A percentile compares a stretch with the other conserved stretches of the same genome.
These are phyloP conservation scores for Fragum sueziense DNA, from an alignment of 2,888 invertebrate genomes.

Conservation along the genomic window DNA sequence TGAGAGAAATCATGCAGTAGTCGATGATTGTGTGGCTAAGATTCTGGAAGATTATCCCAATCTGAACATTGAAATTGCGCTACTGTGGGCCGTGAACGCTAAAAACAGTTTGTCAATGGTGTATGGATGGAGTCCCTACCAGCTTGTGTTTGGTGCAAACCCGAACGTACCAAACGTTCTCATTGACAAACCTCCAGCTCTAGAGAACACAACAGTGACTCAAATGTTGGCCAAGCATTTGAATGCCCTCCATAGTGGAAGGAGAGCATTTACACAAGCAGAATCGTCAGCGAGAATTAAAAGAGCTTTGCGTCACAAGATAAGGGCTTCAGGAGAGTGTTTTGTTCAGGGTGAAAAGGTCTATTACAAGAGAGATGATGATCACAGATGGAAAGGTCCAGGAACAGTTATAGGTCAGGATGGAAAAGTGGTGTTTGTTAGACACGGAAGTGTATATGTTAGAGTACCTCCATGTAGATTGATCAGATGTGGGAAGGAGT, in stretches of 20 bases:
- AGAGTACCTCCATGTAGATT: conserved; percentile 53
- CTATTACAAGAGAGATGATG: conserved; percentile 55
- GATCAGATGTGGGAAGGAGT: conserved; percentile 28
- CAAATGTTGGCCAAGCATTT: conserved; percentile 48
- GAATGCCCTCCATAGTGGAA: conserved; percentile 42
- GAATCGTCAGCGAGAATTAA: conserved; percentile 53
- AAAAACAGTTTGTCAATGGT: conserved; percentile 46
- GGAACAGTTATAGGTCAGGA: conserved; percentile 58
- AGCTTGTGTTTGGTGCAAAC: conserved; percentile 47
- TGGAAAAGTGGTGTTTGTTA: conserved; percentile 58
- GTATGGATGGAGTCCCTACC: conserved; percentile 52
- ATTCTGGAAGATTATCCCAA: conserved; percentile 34
- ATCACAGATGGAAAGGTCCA: conserved; percentile 56
- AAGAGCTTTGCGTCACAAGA: conserved; percentile 45
- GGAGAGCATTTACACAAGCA: conserved; percentile 40
- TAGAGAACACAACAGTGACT: conserved; percentile 38
- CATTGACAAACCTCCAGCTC: conserved; percentile 35
- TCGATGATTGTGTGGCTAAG: conserved; percentile 41
- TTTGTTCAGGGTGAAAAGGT: conserved; percentile 52
- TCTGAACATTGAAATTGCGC: conserved; percentile 36
- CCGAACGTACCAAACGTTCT: conserved; percentile 45
- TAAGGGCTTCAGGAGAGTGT: conserved; percentile 29
- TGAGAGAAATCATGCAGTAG: conserved; percentile 49
- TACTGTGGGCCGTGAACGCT: conserved; percentile 48
- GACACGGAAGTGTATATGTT: conserved; percentile 55